A percentile compares a stretch with the other conserved stretches of the same genome.
Evolutionary conservation across 35 echinoderm and acorn worm species (phyloP).

Genomic region (Lytechinus variegatus): DNA sequence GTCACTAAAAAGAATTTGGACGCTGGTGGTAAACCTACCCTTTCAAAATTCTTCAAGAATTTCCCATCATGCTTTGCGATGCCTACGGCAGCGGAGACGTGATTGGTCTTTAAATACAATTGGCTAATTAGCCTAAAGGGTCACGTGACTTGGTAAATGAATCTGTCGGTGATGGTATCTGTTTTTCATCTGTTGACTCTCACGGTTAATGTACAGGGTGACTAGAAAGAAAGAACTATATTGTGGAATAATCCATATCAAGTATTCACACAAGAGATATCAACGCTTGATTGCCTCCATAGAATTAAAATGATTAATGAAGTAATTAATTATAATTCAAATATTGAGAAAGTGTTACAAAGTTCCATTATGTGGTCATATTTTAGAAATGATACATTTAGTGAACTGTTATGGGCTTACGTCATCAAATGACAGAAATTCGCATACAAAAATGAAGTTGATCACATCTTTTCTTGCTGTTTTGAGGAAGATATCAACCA

Average conservation of each 20-base stretch:
- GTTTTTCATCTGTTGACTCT: conserved; percentile 36
- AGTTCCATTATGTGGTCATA: neutral
- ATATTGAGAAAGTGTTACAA: neutral
- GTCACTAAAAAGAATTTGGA: neutral
- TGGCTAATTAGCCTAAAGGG: conserved; percentile 37
- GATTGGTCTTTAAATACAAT: conserved; percentile 34
- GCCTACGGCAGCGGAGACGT: conserved; percentile 4
- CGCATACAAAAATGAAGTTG: too few species aligned
- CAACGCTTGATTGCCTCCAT: neutral
- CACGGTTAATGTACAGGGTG: conserved; percentile 20
- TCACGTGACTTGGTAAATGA: conserved; percentile 46
- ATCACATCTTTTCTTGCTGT: too few species aligned
- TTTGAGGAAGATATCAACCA: too few species aligned
- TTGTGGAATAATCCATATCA: neutral
- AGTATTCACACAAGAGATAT: neutral
- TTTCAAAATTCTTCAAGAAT: conserved; percentile 46
- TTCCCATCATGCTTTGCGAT: conserved; percentile 53
- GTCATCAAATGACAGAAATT: too few species aligned
- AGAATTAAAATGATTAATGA: neutral
- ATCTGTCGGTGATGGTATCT: conserved; percentile 35
- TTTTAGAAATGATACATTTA: neutral
- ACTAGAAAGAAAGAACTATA: neutral
- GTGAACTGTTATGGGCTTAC: neutral
- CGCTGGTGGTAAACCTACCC: conserved; percentile 21
- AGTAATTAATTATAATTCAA: neutral